Base-by-base conservation (phyloP, 2,113 vertebrate species). In the Carassius carassius region DNA sequence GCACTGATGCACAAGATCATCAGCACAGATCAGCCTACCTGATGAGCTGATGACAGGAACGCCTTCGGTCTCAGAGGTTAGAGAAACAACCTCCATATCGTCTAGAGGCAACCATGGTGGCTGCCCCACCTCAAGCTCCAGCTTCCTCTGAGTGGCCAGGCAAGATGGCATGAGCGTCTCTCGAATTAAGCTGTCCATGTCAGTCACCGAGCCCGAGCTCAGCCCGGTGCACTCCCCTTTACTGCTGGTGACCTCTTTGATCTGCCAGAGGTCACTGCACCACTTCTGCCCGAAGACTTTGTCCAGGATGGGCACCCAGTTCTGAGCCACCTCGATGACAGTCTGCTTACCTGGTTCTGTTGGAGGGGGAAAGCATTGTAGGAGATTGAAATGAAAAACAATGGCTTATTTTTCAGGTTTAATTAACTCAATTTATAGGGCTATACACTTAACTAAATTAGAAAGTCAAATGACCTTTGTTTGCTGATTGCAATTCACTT, bases 261-360 rank as follows among this genome's bases (percentile, higher is more conserved):
- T 74, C 77, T 92, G 90, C 93, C 93, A 94, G 29, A 93, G 37
- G 25, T 94, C 93, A 0, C 91, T 91, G 90, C 93, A 93, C 94
- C 93, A 94, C 88, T 93, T 94, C 91, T 94, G 93, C 9, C 94
- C 94, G 0, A 94, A 95, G 54, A 94, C 94, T 35, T 94, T 94
- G 91, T 94, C 94, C 90, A 95, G 88, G 83, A 95, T 93, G 14
- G 94, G 94, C 3, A 94, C 92, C 94, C 94, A 95, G 90, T 95
- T 92, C 88, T 95, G 94, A 9, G 94, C 83, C 77, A 92, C 89
- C 0, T 92, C 79, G 4, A 93, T 88, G 54, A 92, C 89, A 0
- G 93, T 86, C 49, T 90, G 89, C 0, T 35, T 89, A 56, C 85
- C 88, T 0, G 88, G n/a, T 69, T 88, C 92, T 90, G 84, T 23